Percentiles rank a stretch among this genome's conserved stretches.
Conservation (phyloP, 2,888 invertebrate genomes). For the Eupithecia insigniata region DNA sequence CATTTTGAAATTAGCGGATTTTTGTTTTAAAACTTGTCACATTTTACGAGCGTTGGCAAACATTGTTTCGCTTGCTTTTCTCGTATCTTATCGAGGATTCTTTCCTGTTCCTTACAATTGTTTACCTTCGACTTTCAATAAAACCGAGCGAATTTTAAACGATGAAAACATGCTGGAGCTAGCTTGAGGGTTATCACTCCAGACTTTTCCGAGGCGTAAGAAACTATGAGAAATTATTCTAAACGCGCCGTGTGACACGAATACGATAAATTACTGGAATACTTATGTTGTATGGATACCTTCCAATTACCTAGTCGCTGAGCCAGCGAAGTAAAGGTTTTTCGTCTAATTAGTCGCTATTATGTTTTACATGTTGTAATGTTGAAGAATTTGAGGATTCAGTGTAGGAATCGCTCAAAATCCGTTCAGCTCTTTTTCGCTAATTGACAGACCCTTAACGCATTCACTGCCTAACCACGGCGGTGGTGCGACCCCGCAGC, state of each 20-base stretch:
- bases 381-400: neutral
- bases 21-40: conserved; percentile 3
- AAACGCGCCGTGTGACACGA: neutral
- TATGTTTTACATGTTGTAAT: neutral
- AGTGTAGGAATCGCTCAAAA: neutral
- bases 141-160: conserved; percentile 16
- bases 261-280: neutral
- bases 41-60: conserved; percentile 1
- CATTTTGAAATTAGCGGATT: conserved; percentile 3
- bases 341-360: neutral
- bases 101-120: neutral
- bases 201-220: neutral
- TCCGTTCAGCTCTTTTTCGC: neutral
- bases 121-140: conserved; percentile 21
- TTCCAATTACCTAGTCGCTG: neutral
- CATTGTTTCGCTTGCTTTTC: conserved; percentile 7
- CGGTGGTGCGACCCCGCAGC: no score
- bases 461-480: no score
- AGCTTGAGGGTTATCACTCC: neutral
- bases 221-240: neutral
- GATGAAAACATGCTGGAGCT: conserved; percentile 26
- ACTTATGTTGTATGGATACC: neutral
- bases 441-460: neutral
- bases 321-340: neutral
- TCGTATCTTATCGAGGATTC: conserved; percentile 9